Evolutionary conservation across 2,888 invertebrate species (phyloP).

Genomic region (Cistogaster globosa): DNA sequence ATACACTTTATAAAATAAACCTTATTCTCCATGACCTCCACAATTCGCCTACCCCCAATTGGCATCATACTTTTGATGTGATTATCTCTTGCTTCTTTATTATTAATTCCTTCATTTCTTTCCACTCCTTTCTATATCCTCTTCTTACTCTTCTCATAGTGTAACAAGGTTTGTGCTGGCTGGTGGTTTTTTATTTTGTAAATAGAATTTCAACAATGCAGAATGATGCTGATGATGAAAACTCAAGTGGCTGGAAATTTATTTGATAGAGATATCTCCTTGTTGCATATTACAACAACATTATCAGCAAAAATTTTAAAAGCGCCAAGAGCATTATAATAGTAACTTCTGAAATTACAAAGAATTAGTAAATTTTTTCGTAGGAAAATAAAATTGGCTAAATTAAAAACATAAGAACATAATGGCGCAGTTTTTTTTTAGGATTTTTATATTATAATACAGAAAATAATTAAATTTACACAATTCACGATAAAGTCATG

Average conservation of each 20-base stretch:
- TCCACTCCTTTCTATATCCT: neutral
- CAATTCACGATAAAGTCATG: no score
- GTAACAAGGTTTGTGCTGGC: conserved; percentile 5
- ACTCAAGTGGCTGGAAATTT: conserved; percentile 69
- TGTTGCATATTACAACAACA: conserved; percentile 19
- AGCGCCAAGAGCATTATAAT: conserved; percentile 49
- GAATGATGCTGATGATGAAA: conserved; percentile 66
- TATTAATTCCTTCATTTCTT: conserved; percentile 20
- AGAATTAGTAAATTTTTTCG: neutral
- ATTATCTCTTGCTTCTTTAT: conserved; percentile 47
- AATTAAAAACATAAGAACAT: conserved; percentile 54
- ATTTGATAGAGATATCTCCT: conserved; percentile 60
- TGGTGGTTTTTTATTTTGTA: conserved; percentile 30
- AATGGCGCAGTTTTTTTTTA: conserved; percentile 35
- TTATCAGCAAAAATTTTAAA: conserved; percentile 43
- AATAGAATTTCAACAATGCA: conserved; percentile 64
- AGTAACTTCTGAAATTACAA: conserved; percentile 13
- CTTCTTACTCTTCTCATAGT: neutral
- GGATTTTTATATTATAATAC: conserved; percentile 18
- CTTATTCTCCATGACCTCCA: conserved; percentile 51
- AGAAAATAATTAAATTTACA: no score
- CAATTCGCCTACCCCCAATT: conserved; percentile 24
- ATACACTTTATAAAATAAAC: conserved; percentile 48
- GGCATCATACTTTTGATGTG: conserved; percentile 33
- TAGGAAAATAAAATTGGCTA: conserved; percentile 58